phyloP scores from a whole-genome alignment of 2,888 invertebrate genomes.

The Drosophila acutilabella region DNA sequence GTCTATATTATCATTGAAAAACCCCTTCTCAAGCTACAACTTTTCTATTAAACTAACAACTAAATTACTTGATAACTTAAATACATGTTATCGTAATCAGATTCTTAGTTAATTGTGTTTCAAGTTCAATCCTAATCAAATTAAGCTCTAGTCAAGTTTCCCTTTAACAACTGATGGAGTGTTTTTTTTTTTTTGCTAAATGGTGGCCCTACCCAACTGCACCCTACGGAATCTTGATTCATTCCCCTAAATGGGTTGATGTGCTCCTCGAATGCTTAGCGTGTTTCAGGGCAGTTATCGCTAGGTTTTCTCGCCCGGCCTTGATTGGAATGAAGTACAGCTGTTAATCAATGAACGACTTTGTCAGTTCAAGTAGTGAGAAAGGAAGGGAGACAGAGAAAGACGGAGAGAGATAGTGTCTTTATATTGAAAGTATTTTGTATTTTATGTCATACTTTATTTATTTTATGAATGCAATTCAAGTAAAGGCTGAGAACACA shows the following conservation, averaged over 20 bases:
- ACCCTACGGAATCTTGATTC: conserved; percentile 31
- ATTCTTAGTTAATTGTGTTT: not conserved
- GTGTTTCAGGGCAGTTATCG: conserved; percentile 76
- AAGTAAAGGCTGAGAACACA: conserved; percentile 32
- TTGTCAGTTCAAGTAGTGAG: conserved; percentile 44
- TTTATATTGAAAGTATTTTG: conserved; percentile 44
- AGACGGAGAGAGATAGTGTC: no score
- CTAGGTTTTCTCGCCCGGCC: conserved; percentile 66
- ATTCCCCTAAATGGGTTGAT: conserved; percentile 43
- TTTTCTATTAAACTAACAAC: no score
- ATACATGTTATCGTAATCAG: not conserved
- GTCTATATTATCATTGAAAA: no score
- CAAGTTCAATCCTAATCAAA: conserved; percentile 4
- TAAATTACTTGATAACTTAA: not conserved
- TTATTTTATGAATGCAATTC: conserved; percentile 72
- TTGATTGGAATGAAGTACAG: conserved; percentile 45
- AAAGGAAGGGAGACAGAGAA: not conserved
- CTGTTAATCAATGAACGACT: conserved; percentile 72
- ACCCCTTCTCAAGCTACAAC: no score
- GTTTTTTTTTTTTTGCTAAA: not conserved
- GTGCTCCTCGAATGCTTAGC: conserved; percentile 42
- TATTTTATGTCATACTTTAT: conserved; percentile 54
- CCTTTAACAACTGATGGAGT: conserved; percentile 1
- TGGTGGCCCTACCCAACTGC: conserved; percentile 27
- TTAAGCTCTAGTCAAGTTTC: conserved; percentile 21